A percentile compares a stretch with the other conserved stretches of the same genome.
These are phyloP conservation scores for Triplophysa rosa DNA, from an alignment of 2,113 vertebrate genomes.

Conservation along the genomic window DNA sequence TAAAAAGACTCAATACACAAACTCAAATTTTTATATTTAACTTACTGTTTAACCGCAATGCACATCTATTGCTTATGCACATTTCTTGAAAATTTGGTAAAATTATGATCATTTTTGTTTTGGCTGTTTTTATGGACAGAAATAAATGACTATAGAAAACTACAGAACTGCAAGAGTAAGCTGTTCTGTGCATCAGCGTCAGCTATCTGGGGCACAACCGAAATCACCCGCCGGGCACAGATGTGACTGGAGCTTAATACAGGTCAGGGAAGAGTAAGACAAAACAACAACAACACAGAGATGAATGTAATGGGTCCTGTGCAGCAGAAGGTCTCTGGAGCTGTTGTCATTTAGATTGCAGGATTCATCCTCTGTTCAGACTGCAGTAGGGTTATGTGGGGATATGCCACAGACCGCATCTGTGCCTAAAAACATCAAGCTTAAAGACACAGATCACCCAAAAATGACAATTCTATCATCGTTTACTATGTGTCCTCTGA, in stretches of 20 bases:
- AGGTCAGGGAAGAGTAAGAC: conserved; percentile 37
- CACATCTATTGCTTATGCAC: background rate
- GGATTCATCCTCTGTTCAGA: conserved; percentile 3
- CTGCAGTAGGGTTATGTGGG: background rate
- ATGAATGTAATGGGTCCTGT: background rate
- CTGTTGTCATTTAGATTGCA: conserved; percentile 7
- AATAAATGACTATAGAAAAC: too few relatives aligned
- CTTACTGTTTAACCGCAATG: background rate
- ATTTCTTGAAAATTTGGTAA: too few relatives aligned
- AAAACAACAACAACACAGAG: conserved; percentile 24
- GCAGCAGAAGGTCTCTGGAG: background rate
- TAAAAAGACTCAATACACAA: too few relatives aligned
- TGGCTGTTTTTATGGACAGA: too few relatives aligned
- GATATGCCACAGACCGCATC: background rate
- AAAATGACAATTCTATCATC: background rate
- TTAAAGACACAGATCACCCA: background rate
- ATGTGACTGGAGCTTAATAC: conserved; percentile 38
- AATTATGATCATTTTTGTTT: too few relatives aligned
- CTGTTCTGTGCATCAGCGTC: background rate
- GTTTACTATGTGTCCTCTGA: too few relatives aligned
- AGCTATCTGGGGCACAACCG: conserved; percentile 24
- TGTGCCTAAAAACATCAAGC: background rate
- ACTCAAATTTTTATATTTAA: too few relatives aligned
- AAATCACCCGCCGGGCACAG: conserved; percentile 36
- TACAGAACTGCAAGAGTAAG: background rate